A percentile compares a stretch with the other conserved stretches of the same genome.
phyloP scores from a whole-genome alignment of 1,140 invertebrate species.

The Lineus longissimus region DNA sequence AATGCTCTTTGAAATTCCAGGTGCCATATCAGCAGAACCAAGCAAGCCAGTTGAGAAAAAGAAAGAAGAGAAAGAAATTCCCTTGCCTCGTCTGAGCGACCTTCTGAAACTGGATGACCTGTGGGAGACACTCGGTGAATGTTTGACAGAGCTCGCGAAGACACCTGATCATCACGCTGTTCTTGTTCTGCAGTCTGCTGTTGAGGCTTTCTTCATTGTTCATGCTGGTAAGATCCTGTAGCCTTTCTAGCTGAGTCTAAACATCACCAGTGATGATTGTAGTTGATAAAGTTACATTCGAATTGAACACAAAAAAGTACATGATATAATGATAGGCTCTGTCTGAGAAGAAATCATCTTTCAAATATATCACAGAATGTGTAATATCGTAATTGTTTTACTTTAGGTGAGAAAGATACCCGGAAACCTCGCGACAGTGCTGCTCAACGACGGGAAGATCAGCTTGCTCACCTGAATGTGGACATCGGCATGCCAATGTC shows the following conservation, averaged over 20 bases:
- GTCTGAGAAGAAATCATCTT: too few species aligned
- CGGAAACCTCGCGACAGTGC: conserved; percentile 28
- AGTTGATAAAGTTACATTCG: too few species aligned
- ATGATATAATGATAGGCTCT: too few species aligned
- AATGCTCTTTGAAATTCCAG: too few species aligned
- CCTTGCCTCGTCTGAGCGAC: conserved; percentile 67
- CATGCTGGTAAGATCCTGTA: conserved; percentile 60
- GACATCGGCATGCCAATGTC: conserved; percentile 56
- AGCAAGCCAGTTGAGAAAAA: conserved; percentile 11
- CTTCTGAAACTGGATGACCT: conserved; percentile 63
- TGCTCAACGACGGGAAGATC: conserved; percentile 54
- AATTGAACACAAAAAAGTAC: too few species aligned
- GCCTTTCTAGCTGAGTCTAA: too few species aligned
- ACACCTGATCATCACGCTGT: conserved; percentile 91
- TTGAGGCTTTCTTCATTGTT: conserved; percentile 88
- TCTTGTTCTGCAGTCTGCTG: conserved; percentile 84
- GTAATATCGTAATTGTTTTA: not conserved
- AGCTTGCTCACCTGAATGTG: conserved; percentile 59
- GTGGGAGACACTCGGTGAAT: conserved; percentile 79
- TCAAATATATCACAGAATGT: too few species aligned
- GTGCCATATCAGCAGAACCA: conserved; percentile 16
- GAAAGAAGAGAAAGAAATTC: conserved; percentile 7
- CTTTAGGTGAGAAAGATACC: conserved; percentile 44
- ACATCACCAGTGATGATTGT: too few species aligned
- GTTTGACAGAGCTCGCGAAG: conserved; percentile 76